phyloP scores from a whole-genome alignment of 2,888 invertebrate species.

The Papilio gigon region DNA sequence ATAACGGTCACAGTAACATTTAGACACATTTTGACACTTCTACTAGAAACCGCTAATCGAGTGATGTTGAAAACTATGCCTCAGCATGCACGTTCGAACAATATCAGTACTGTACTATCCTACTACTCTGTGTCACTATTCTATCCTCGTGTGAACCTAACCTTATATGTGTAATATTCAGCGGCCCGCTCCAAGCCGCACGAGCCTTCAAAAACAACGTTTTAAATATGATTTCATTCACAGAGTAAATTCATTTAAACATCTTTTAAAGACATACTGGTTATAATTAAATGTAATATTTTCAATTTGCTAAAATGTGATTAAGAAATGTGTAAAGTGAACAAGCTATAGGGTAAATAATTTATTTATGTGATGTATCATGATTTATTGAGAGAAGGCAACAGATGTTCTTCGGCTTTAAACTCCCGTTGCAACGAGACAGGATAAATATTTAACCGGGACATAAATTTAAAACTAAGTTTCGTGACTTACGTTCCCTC shows the following conservation, averaged over 20 bases:
- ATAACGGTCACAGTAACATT: no score
- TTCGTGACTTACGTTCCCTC: constrained; percentile 37
- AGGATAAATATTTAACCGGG: constrained; percentile 28
- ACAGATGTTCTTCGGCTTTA: constrained; percentile 11
- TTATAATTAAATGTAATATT: background rate
- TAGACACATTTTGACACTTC: no score
- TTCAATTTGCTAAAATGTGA: background rate
- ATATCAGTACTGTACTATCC: background rate
- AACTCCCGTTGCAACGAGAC: constrained; percentile 20
- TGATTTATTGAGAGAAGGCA: background rate
- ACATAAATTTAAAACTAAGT: constrained; percentile 38
- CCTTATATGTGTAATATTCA: constrained; percentile 19
- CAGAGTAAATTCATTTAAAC: background rate
- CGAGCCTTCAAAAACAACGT: constrained; percentile 17
- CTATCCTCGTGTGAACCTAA: background rate
- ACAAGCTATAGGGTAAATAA: background rate
- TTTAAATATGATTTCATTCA: constrained; percentile 5
- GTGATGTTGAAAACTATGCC: no score
- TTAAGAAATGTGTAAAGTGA: background rate
- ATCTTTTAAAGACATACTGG: background rate
- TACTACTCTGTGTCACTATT: background rate
- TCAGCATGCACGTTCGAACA: no score
- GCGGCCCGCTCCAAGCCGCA: background rate
- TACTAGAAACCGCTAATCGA: no score
- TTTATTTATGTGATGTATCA: background rate